Conservation (phyloP, 2,888 invertebrate species). For the Cephalotes varians region DNA sequence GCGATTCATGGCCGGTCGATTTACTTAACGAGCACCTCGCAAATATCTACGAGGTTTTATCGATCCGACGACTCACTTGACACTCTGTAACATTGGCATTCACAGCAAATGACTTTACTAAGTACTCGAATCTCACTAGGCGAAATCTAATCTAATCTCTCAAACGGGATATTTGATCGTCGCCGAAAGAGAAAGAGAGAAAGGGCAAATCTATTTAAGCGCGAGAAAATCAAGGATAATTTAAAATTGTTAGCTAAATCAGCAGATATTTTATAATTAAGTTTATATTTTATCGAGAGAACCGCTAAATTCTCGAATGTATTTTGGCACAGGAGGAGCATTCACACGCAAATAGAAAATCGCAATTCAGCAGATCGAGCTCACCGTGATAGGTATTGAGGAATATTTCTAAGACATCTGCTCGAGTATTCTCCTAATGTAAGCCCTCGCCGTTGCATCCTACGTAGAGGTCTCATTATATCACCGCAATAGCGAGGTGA, state of each 20-base stretch:
- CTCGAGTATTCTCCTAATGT: constrained; percentile 21
- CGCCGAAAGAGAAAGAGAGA: neutral
- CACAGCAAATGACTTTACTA: constrained; percentile 56
- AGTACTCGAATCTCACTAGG: constrained; percentile 13
- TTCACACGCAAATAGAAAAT: constrained; percentile 5
- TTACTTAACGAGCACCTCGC: constrained; percentile 65
- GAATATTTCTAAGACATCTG: constrained; percentile 23
- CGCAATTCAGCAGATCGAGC: neutral
- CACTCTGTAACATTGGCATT: constrained; percentile 30
- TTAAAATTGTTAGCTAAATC: neutral
- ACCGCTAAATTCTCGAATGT: neutral
- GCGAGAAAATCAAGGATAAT: constrained; percentile 6
- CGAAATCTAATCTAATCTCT: constrained; percentile 1
- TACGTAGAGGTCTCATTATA: constrained; percentile 17
- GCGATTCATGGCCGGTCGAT: constrained; percentile 55
- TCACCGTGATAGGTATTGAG: neutral
- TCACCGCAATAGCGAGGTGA: neutral
- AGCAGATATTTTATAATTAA: constrained; percentile 4
- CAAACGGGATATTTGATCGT: neutral
- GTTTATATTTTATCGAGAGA: neutral
- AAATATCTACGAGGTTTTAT: constrained; percentile 63
- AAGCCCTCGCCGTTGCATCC: constrained; percentile 1
- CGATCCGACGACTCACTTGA: constrained; percentile 45
- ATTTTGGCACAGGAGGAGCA: neutral
- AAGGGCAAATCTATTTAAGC: neutral